phyloP scores from a whole-genome alignment of 2,888 invertebrate genomes.

The Amiota mariae region DNA sequence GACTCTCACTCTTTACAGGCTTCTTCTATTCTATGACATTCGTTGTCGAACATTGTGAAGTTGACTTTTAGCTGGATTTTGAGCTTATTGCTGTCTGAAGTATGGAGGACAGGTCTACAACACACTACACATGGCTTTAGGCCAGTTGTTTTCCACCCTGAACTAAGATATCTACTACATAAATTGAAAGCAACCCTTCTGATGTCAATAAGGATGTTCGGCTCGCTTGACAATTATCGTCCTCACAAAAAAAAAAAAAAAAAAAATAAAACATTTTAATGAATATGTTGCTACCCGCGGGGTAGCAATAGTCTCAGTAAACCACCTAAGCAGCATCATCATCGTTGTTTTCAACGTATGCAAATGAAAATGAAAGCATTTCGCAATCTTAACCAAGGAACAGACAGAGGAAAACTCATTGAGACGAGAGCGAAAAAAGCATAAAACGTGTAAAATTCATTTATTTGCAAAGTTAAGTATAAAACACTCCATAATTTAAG shows the following conservation, averaged over 20 bases:
- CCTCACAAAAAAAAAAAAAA: not conserved
- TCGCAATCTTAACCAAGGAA: not conserved
- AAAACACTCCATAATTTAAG: constrained; percentile 17
- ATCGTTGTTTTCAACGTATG: constrained; percentile 9
- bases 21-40: no score
- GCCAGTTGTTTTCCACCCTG: not conserved
- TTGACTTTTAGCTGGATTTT: no score
- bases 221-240: constrained; percentile 9
- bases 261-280: constrained; percentile 14
- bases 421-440: not conserved
- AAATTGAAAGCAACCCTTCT: constrained; percentile 5
- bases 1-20: no score
- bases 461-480: constrained; percentile 35
- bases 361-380: constrained; percentile 23
- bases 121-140: not conserved
- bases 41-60: no score
- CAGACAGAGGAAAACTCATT: not conserved
- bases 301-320: not conserved
- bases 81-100: not conserved
- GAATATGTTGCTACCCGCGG: constrained; percentile 3
- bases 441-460: constrained; percentile 37
- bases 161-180: not conserved
- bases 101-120: not conserved
- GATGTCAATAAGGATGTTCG: not conserved
- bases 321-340: not conserved